Conservation (phyloP, 2,888 invertebrate genomes). For the Yponomeuta evonymella region DNA sequence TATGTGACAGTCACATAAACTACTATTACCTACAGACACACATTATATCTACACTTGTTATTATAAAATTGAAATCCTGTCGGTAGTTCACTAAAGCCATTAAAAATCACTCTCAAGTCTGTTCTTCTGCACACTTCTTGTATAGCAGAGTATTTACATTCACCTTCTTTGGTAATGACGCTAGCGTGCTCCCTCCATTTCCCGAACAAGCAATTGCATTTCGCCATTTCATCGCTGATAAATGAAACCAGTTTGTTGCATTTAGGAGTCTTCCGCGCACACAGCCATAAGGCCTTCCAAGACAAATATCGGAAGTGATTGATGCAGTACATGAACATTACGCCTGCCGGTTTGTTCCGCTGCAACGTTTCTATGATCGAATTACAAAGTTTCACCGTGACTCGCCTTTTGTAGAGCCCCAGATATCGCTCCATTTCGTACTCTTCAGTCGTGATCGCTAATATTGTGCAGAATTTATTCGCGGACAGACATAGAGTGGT, state of each 20-base stretch:
- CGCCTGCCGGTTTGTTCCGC: constrained; percentile 41
- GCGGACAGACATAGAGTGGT: constrained; percentile 63
- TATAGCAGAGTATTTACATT: constrained; percentile 33
- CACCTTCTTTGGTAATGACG: constrained; percentile 46
- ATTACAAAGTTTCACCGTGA: constrained; percentile 59
- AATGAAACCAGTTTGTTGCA: constrained; percentile 48
- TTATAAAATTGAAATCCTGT: constrained; percentile 53
- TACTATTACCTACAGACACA: no score
- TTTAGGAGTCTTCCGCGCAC: constrained; percentile 53
- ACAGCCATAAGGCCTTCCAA: constrained; percentile 57
- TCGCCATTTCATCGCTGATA: constrained; percentile 50
- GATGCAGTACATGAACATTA: constrained; percentile 55
- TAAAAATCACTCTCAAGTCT: constrained; percentile 50
- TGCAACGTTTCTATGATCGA: constrained; percentile 49
- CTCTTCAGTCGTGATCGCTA: constrained; percentile 50
- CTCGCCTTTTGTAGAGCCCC: constrained; percentile 52
- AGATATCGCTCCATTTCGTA: constrained; percentile 46
- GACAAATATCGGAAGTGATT: constrained; percentile 66
- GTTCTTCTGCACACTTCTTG: constrained; percentile 51
- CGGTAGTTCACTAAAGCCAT: constrained; percentile 46
- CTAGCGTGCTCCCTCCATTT: constrained; percentile 60
- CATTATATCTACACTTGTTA: constrained; percentile 15
- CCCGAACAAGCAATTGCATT: constrained; percentile 61
- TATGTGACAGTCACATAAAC: no score
- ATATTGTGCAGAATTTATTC: constrained; percentile 66